phyloP scores from a whole-genome alignment of 2,888 invertebrate genomes.

The Ophion costatus region DNA sequence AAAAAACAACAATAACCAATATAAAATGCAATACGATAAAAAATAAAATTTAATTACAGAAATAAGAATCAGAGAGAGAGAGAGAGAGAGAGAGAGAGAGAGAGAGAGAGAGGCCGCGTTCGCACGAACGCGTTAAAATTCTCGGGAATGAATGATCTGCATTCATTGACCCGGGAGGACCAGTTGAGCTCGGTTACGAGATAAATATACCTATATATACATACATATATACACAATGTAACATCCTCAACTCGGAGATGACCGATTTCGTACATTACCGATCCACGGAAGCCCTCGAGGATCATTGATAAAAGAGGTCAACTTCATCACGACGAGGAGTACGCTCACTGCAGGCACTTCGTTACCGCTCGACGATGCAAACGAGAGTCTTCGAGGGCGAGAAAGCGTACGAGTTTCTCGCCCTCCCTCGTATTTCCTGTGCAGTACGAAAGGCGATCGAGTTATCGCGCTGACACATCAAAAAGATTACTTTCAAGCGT shows the following conservation, averaged over 20 bases:
- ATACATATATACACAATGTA: background rate
- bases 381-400: conserved; percentile 6
- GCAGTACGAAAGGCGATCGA: background rate
- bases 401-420: conserved; percentile 20
- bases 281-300: conserved; percentile 8
- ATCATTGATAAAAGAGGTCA: conserved; percentile 3
- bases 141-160: conserved; percentile 66
- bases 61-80: no score
- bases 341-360: conserved; percentile 17
- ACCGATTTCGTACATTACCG: conserved; percentile 17
- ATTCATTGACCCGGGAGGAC: conserved; percentile 65
- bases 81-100: conserved; percentile 5
- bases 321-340: background rate
- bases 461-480: background rate
- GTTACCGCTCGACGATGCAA: background rate
- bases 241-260: conserved; percentile 1
- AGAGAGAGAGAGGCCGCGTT: conserved; percentile 7
- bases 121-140: conserved; percentile 42
- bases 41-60: no score
- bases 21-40: conserved; percentile 23
- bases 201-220: background rate
- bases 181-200: background rate
- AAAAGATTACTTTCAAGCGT: no score
- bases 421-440: conserved; percentile 8
- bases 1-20: background rate